These are phyloP conservation scores for Beris chalybata DNA, from an alignment of 2,888 invertebrate species.

Conservation along the genomic window DNA sequence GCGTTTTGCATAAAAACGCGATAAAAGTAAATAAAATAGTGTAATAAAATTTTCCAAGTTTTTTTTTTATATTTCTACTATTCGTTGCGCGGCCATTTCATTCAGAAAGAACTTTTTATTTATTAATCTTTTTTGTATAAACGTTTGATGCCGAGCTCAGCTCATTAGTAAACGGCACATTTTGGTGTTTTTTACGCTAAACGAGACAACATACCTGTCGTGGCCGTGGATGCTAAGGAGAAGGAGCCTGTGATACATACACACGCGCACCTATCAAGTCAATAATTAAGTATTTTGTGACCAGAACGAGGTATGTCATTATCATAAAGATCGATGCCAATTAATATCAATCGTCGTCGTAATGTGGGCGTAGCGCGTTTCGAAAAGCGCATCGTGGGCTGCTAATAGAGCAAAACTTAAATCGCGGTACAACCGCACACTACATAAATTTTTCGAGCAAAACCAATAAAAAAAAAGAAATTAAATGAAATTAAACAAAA, in stretches of 20 bases:
- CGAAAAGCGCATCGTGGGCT: constrained; percentile 2
- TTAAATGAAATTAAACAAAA: not conserved
- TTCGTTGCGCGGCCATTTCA: constrained; percentile 10
- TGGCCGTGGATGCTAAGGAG: not conserved
- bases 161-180: constrained; percentile 31
- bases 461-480: constrained; percentile 1
- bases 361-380: constrained; percentile 20
- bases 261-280: not conserved
- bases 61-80: constrained; percentile 4
- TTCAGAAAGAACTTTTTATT: constrained; percentile 22
- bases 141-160: constrained; percentile 26
- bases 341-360: constrained; percentile 34
- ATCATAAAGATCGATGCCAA: constrained; percentile 38
- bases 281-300: constrained; percentile 32
- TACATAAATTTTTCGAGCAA: no score
- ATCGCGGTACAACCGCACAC: not conserved
- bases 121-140: constrained; percentile 1
- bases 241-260: not conserved
- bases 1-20: constrained; percentile 25
- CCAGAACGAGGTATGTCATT: constrained; percentile 35
- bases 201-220: constrained; percentile 14
- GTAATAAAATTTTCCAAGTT: constrained; percentile 25
- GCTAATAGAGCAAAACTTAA: not conserved
- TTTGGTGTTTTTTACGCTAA: not conserved
- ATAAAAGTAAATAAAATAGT: constrained; percentile 31